Conservation (phyloP, 2,888 invertebrate species). For the Drosophila mimetica region DNA sequence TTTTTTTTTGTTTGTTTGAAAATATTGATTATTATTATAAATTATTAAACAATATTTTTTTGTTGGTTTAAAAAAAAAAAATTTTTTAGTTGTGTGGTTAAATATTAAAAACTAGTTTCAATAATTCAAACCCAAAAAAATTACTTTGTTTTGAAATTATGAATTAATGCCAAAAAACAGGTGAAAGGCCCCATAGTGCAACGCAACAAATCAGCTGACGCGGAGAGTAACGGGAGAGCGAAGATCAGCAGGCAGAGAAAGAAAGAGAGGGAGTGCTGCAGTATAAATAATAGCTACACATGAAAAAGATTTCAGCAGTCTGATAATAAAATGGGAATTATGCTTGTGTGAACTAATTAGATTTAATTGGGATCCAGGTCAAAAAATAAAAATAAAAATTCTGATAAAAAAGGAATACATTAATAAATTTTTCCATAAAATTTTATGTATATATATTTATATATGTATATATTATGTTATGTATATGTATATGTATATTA, state of each 20-base stretch:
- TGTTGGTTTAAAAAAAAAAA: too few species aligned
- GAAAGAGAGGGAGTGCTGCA: background rate
- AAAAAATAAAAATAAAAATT: background rate
- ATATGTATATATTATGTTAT: too few species aligned
- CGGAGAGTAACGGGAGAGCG: conserved; percentile 12
- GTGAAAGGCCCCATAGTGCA: too few species aligned
- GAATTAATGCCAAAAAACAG: too few species aligned
- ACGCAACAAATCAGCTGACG: conserved; percentile 7
- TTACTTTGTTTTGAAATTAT: too few species aligned
- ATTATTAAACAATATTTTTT: too few species aligned
- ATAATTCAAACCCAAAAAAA: too few species aligned
- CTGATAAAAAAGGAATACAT: background rate
- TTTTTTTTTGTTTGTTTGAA: too few species aligned
- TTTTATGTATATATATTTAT: background rate
- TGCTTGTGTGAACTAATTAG: conserved; percentile 15
- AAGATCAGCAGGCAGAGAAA: background rate
- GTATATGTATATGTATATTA: too few species aligned
- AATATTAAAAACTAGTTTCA: too few species aligned
- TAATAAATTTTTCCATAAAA: background rate
- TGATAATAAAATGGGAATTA: conserved; percentile 32
- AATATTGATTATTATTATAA: too few species aligned
- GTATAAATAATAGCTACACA: background rate
- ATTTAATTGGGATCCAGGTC: conserved; percentile 3
- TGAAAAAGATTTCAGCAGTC: conserved; percentile 19
- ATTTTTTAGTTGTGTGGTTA: too few species aligned